Evolutionary conservation across 2,113 vertebrate genomes (phyloP), one percentile per base, ranked within the genome.

Genomic region (Melanotaenia duboulayi): DNA sequence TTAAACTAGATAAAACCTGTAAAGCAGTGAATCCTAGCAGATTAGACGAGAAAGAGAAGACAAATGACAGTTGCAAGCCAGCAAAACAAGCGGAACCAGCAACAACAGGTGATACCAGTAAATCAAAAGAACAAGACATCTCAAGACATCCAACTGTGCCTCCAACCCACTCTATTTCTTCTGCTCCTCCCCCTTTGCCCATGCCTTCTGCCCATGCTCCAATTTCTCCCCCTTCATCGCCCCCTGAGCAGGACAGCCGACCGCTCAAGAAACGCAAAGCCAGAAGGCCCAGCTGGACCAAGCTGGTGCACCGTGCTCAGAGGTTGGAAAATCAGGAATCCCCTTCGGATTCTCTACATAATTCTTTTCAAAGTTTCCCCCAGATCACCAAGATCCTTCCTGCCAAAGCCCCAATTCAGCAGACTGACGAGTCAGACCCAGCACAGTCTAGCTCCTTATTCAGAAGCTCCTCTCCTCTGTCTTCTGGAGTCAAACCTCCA

Each of bases 201-300:
- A 48, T 48, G 69, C 49, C 73, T 63, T 62, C 76, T 83, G 58
- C 71, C 52, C 75, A 70, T 63, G 68, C 70, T 59, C 51, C 88
- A 11, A 24, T 79, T 49, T 85, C 81, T 40, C 59, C 89, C 64
- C 72, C 90, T 48, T 71, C 77, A 16, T 82, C 74, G 4, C 80
- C 68, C 23, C 83, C 54, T 49, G 92, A 93, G 87, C 93, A 96
- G 76, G 95, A 96, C 76, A 93, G 93, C 16, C 96, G 95, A 51
- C 94, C 95, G 1, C 88, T 96, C 7, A 97, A 97, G 91, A 98
- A 97, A 75, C 95, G 95, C 17, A 98, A 98, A 91, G 94, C 96
- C 51, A 93, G 95, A 81, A 94, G 95, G 61, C 94, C 95, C 52
- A 94, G 96, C n/a, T 97, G 96, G 96, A 97, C 95, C 70, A 97